Conservation (phyloP, 2,888 invertebrate species). For the Trichacis sp. region DNA sequence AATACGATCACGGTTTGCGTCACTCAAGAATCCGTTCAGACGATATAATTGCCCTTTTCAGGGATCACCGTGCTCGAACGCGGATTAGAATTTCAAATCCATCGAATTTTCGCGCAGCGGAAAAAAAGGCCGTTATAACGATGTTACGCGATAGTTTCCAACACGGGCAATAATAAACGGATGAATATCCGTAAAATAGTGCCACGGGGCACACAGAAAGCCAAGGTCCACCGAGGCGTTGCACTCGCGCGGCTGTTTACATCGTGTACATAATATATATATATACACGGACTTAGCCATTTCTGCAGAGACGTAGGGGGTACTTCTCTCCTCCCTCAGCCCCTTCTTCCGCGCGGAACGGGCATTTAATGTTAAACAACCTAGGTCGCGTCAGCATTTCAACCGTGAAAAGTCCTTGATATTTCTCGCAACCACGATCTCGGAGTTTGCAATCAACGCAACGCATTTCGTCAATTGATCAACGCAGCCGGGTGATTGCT, state of each 20-base stretch:
- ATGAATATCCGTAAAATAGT: conserved; percentile 40
- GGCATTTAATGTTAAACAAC: conserved; percentile 48
- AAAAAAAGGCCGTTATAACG: neutral
- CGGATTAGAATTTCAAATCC: conserved; percentile 5
- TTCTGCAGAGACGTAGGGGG: conserved; percentile 22
- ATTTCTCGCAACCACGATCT: too few relatives aligned
- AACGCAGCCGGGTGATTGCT: too few relatives aligned
- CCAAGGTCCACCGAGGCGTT: conserved; percentile 68
- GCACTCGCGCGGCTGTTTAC: conserved; percentile 65
- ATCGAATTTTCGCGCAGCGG: neutral
- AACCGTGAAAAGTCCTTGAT: conserved; percentile 62
- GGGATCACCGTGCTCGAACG: conserved; percentile 8
- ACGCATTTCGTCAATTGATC: too few relatives aligned
- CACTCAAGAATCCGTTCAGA: conserved; percentile 28
- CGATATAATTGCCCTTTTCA: conserved; percentile 39
- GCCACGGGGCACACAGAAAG: conserved; percentile 48
- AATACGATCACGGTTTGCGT: conserved; percentile 43
- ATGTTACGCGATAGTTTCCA: neutral
- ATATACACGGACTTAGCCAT: too few relatives aligned
- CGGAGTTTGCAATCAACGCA: too few relatives aligned
- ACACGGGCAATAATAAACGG: neutral
- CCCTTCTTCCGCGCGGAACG: conserved; percentile 12
- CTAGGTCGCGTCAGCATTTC: conserved; percentile 58
- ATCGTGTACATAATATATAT: conserved; percentile 53
- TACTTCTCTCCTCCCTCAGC: conserved; percentile 15